Evolutionary conservation across 2,888 invertebrate species (phyloP).

Genomic region (Pristionchus fissidentatus): DNA sequence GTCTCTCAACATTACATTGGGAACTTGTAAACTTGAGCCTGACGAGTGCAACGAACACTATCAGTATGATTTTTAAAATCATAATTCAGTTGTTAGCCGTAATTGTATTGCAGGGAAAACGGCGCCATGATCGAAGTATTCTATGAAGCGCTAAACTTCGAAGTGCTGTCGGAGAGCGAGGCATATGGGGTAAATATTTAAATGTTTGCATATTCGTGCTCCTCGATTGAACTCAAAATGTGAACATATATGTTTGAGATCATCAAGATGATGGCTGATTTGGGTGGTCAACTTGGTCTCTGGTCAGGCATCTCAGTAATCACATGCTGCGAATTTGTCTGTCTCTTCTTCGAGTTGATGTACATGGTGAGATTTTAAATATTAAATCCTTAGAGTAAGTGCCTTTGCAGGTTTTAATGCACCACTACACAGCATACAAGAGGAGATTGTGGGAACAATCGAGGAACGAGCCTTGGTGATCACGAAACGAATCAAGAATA

Average conservation of each 20-base stretch:
- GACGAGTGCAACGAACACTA: conserved; percentile 72
- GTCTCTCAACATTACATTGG: conserved; percentile 68
- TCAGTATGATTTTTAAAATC: conserved; percentile 53
- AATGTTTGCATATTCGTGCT: neutral
- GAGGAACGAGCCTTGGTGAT: conserved; percentile 46
- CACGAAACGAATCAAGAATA: neutral
- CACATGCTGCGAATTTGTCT: conserved; percentile 72
- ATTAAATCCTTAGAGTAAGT: neutral
- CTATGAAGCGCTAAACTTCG: conserved; percentile 73
- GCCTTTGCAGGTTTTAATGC: conserved; percentile 16
- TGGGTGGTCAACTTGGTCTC: conserved; percentile 72
- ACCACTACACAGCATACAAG: conserved; percentile 39
- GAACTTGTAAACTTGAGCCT: conserved; percentile 62
- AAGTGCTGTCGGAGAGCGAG: conserved; percentile 69
- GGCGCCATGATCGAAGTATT: conserved; percentile 74
- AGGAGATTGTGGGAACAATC: conserved; percentile 20
- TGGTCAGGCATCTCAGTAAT: conserved; percentile 73
- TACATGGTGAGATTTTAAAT: conserved; percentile 60
- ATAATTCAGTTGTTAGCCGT: too few species aligned
- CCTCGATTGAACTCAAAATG: neutral
- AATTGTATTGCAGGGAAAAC: conserved; percentile 66
- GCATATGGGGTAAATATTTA: conserved; percentile 69
- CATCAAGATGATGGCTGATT: conserved; percentile 74
- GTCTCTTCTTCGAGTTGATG: conserved; percentile 63
- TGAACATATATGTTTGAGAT: conserved; percentile 57